These are phyloP conservation scores for Drosophila nigrodunni DNA, from an alignment of 1,140 invertebrate genomes.

Conservation along the genomic window DNA sequence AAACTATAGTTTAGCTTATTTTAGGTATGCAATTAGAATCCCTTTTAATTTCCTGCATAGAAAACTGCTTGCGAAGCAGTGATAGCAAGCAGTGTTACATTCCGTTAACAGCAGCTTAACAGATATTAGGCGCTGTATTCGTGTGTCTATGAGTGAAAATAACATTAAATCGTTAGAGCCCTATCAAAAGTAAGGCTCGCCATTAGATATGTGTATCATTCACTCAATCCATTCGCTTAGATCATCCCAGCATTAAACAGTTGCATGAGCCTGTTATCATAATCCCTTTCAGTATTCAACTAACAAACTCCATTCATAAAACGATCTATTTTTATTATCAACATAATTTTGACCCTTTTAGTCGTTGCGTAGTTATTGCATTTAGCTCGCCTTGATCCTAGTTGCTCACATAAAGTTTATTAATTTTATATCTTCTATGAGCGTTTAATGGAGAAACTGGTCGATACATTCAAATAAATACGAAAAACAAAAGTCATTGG, in stretches of 20 bases:
- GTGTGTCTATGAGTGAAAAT: no score
- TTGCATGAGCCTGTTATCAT: conserved; percentile 64
- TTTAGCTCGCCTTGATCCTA: conserved; percentile 71
- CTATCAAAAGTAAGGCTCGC: neutral
- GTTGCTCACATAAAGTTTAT: conserved; percentile 77
- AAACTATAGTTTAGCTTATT: no score
- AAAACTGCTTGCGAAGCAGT: neutral
- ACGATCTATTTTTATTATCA: conserved; percentile 24
- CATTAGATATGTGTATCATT: conserved; percentile 12
- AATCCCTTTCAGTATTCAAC: conserved; percentile 21
- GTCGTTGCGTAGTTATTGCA: conserved; percentile 74
- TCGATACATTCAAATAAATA: conserved; percentile 29
- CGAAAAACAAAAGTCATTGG: conserved; percentile 9
- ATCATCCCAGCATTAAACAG: conserved; percentile 35
- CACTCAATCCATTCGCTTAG: conserved; percentile 54
- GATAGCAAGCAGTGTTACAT: neutral
- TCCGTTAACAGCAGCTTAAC: neutral
- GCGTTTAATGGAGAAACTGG: conserved; percentile 61
- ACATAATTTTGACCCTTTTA: conserved; percentile 48
- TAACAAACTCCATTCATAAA: conserved; percentile 31
- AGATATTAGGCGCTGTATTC: no score
- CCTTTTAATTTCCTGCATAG: neutral
- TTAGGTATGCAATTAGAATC: neutral
- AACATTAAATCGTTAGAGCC: conserved; percentile 1
- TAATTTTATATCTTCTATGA: conserved; percentile 81